These are phyloP conservation scores for Zaprionus bogoriensis DNA, from an alignment of 2,888 invertebrate species.

Conservation along the genomic window DNA sequence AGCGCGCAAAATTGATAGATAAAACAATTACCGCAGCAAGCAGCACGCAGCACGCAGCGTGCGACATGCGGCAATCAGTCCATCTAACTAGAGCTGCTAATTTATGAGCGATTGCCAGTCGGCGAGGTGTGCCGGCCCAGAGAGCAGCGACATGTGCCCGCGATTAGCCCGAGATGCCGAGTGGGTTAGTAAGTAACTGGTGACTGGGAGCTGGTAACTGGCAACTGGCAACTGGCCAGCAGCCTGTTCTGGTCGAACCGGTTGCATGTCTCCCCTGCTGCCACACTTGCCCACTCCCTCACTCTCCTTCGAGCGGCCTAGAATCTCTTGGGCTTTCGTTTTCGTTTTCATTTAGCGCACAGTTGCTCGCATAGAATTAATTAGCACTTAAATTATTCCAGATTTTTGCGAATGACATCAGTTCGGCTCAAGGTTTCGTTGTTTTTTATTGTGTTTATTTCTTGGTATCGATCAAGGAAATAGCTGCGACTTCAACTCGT, in stretches of 20 bases:
- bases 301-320: constrained; percentile 45
- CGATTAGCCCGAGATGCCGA: constrained; percentile 14
- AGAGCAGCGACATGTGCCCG: constrained; percentile 34
- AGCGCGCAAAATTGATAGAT: constrained; percentile 62
- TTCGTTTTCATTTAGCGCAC: constrained; percentile 57
- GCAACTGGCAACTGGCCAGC: neutral
- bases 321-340: constrained; percentile 20
- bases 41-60: too few species aligned
- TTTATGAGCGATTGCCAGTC: constrained; percentile 43
- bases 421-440: constrained; percentile 6
- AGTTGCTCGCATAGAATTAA: constrained; percentile 40
- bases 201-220: neutral
- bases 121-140: neutral
- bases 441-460: too few species aligned
- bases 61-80: constrained; percentile 61
- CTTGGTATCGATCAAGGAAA: constrained; percentile 20
- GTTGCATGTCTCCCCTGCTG: too few species aligned
- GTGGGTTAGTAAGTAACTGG: constrained; percentile 51
- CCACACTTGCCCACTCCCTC: too few species aligned
- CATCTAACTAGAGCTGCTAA: constrained; percentile 47
- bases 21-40: constrained; percentile 67
- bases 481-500: constrained; percentile 1
- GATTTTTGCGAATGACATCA: constrained; percentile 43
- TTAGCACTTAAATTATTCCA: constrained; percentile 35
- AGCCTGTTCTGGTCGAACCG: constrained; percentile 55